A percentile compares a stretch with the other conserved stretches of the same genome.
These are phyloP conservation scores for Machimus atricapillus DNA, from an alignment of 2,888 invertebrate species.

Conservation along the genomic window DNA sequence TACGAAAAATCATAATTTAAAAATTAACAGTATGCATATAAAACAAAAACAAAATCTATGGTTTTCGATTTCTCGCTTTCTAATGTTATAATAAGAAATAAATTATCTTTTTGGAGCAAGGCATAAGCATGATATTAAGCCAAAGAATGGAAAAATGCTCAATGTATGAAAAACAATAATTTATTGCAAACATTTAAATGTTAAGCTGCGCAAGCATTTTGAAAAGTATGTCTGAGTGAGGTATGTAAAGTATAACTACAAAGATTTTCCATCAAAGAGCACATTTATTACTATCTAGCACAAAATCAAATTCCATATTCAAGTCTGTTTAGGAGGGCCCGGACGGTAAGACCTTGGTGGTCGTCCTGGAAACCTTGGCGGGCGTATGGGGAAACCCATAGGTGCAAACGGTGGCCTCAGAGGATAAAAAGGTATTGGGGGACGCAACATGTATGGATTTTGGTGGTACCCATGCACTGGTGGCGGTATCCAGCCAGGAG, in stretches of 20 bases:
- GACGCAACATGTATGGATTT: constrained; percentile 17
- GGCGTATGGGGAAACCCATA: not conserved
- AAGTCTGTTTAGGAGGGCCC: not conserved
- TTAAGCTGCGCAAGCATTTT: not conserved
- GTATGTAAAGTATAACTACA: not conserved
- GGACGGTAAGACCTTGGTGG: not conserved
- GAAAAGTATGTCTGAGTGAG: not conserved
- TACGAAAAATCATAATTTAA: too few species aligned
- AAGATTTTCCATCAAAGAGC: not conserved
- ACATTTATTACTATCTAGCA: not conserved
- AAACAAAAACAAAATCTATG: too few species aligned
- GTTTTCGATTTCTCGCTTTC: too few species aligned
- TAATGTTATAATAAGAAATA: too few species aligned
- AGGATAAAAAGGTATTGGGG: not conserved
- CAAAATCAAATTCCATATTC: not conserved
- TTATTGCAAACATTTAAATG: too few species aligned
- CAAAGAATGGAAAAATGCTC: too few species aligned
- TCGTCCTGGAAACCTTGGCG: not conserved
- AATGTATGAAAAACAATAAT: too few species aligned
- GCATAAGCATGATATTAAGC: too few species aligned
- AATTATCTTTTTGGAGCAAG: too few species aligned
- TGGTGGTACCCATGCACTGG: not conserved
- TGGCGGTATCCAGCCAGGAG: constrained; percentile 11
- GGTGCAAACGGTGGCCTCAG: constrained; percentile 5
- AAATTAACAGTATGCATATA: too few species aligned